Percentiles rank a stretch among this genome's conserved stretches.
These are phyloP conservation scores for Lissocephala sabroskyi DNA, from an alignment of 2,888 invertebrate species.

Conservation along the genomic window DNA sequence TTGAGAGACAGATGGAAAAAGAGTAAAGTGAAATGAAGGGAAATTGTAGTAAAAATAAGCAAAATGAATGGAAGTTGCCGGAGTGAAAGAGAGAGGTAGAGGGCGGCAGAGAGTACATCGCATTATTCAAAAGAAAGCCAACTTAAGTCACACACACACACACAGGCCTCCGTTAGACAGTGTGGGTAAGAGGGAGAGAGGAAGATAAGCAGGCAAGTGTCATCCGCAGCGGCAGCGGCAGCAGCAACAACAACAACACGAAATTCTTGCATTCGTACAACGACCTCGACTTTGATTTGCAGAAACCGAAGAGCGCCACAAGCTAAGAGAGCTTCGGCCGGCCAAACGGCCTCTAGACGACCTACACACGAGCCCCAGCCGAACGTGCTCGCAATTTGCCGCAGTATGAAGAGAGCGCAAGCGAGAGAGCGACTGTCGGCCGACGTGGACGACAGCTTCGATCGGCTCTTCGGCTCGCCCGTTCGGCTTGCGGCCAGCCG, in stretches of 20 bases:
- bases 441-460: too few relatives aligned
- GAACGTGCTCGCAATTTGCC: neutral
- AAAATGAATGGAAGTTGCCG: slow-evolving; percentile 9
- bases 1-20: neutral
- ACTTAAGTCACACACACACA: slow-evolving; percentile 45
- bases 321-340: slow-evolving; percentile 14
- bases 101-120: slow-evolving; percentile 15
- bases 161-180: slow-evolving; percentile 7
- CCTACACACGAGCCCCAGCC: slow-evolving; percentile 47
- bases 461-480: too few relatives aligned
- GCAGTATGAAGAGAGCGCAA: neutral
- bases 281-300: slow-evolving; percentile 72
- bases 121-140: slow-evolving; percentile 66
- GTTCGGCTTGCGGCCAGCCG: neutral
- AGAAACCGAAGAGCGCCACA: slow-evolving; percentile 31
- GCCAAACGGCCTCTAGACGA: slow-evolving; percentile 69
- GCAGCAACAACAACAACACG: slow-evolving; percentile 42
- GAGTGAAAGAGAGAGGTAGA: neutral
- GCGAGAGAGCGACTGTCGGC: slow-evolving; percentile 5
- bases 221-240: slow-evolving; percentile 18
- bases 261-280: slow-evolving; percentile 71
- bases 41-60: slow-evolving; percentile 27
- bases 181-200: neutral
- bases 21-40: neutral
- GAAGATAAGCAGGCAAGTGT: slow-evolving; percentile 40